Percentiles rank a stretch among this genome's conserved stretches.
These are phyloP conservation scores for Pogonocherus hispidulus DNA, from an alignment of 2,888 invertebrate genomes.

Conservation along the genomic window DNA sequence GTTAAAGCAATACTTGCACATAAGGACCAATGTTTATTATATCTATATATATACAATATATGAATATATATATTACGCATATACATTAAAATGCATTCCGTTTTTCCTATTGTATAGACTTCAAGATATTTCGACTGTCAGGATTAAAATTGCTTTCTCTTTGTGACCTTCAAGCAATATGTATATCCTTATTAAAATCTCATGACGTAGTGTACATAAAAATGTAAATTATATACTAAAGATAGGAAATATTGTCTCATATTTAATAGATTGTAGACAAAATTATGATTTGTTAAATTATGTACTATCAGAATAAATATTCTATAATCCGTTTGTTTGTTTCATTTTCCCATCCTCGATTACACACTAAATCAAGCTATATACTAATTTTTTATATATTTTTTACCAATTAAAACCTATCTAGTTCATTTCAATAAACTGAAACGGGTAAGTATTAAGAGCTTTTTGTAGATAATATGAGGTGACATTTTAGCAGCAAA, in stretches of 20 bases:
- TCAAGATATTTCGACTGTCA: constrained; percentile 26
- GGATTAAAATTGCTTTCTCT: constrained; percentile 38
- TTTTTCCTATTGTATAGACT: constrained; percentile 33
- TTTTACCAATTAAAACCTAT: no score
- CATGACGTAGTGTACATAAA: constrained; percentile 60
- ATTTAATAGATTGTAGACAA: constrained; percentile 53
- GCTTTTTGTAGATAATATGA: no score
- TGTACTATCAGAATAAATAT: constrained; percentile 59
- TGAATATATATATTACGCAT: constrained; percentile 26
- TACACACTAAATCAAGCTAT: no score
- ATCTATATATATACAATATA: constrained; percentile 32
- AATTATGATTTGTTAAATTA: constrained; percentile 61
- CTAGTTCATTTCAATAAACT: no score
- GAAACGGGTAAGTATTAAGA: no score
- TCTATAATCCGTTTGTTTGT: constrained; percentile 39
- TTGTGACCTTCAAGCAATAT: constrained; percentile 53
- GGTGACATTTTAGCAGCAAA: no score
- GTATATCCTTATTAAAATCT: constrained; percentile 55
- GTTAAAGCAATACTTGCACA: constrained; percentile 61
- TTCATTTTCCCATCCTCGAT: background rate
- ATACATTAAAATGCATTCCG: constrained; percentile 27
- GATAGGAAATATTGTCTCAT: constrained; percentile 54
- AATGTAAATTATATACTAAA: constrained; percentile 59
- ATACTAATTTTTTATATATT: no score
- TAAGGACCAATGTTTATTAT: constrained; percentile 59